phyloP scores from a whole-genome alignment of 2,113 vertebrate species.

The Pluvianellus socialis region DNA sequence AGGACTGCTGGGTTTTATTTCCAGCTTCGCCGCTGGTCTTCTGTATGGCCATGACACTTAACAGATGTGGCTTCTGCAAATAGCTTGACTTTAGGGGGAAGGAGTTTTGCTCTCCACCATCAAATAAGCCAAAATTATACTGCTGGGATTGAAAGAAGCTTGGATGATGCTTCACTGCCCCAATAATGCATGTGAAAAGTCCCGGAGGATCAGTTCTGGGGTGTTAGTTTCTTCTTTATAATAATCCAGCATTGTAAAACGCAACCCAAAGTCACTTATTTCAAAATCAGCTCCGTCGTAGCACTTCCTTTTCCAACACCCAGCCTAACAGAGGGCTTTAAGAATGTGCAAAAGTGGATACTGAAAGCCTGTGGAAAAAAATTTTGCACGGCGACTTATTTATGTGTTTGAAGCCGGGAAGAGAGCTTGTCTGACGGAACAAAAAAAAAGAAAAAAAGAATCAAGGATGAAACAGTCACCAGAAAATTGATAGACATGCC shows the following conservation, averaged over 20 bases:
- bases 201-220: not conserved
- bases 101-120: not conserved
- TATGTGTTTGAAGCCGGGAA: not conserved
- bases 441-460: not conserved
- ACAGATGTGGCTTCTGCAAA: not conserved
- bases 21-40: not conserved
- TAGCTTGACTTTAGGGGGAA: not conserved
- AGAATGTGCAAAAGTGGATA: not conserved
- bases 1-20: not conserved
- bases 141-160: not conserved
- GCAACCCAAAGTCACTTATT: not conserved
- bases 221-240: not conserved
- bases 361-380: not conserved
- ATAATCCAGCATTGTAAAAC: not conserved
- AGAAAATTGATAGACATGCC: slow-evolving; percentile 33
- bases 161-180: not conserved
- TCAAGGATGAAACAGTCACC: slow-evolving; percentile 3
- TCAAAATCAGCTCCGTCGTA: not conserved
- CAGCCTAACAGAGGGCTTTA: not conserved
- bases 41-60: not conserved
- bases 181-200: not conserved
- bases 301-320: not conserved
- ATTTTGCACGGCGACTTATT: not conserved
- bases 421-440: not conserved
- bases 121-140: slow-evolving; percentile 8